Percentiles rank a stretch among this genome's conserved stretches.
phyloP scores from a whole-genome alignment of 2,113 vertebrate genomes.

The Vidua chalybeata region DNA sequence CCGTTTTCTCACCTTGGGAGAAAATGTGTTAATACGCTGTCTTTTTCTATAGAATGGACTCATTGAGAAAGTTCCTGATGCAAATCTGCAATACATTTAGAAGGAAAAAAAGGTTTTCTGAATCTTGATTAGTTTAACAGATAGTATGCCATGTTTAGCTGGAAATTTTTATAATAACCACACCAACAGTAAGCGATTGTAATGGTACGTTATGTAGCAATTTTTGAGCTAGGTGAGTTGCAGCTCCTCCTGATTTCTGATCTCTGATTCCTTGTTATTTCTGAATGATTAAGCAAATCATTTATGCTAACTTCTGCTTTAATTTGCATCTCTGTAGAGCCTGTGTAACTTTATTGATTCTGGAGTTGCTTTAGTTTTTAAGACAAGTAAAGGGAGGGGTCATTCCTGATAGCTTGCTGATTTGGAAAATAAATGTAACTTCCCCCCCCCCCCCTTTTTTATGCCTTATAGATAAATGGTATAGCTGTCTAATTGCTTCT shows the following conservation, averaged over 20 bases:
- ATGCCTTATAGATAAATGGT: background rate
- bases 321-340: background rate
- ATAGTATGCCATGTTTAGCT: background rate
- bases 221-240: background rate
- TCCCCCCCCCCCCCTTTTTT: fast-evolving
- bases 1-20: conserved; percentile 68
- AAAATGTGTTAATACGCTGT: conserved; percentile 54
- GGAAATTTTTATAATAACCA: background rate
- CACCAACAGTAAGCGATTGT: background rate
- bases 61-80: conserved; percentile 16
- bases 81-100: background rate
- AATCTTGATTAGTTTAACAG: background rate
- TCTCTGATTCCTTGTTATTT: background rate
- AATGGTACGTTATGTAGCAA: background rate
- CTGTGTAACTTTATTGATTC: background rate
- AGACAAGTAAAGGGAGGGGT: background rate
- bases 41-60: conserved; percentile 17
- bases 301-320: conserved; percentile 23
- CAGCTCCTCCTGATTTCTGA: background rate
- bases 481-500: background rate
- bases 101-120: background rate
- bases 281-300: background rate
- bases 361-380: background rate
- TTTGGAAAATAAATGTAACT: background rate
- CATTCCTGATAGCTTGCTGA: background rate